These are phyloP conservation scores for Sylvicola cinctus DNA, from an alignment of 2,888 invertebrate species.

Conservation along the genomic window DNA sequence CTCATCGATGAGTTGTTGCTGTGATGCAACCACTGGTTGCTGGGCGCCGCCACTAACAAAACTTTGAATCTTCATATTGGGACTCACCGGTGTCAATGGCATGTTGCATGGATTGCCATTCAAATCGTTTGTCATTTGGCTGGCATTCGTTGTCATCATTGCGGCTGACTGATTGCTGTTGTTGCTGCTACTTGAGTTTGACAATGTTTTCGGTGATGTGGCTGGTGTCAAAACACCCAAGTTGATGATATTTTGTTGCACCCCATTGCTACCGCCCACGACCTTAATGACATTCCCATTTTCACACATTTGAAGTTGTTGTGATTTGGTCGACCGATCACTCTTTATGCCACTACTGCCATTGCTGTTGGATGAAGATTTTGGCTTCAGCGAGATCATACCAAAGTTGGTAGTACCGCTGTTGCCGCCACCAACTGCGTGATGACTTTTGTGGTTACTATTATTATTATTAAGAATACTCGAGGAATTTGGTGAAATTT, in stretches of 20 bases:
- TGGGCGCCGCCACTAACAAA: conserved; percentile 6
- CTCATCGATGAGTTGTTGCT: conserved; percentile 8
- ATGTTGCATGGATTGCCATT: conserved; percentile 13
- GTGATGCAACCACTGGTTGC: conserved; percentile 7
- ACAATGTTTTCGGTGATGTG: conserved; percentile 26
- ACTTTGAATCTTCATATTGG: conserved; percentile 17
- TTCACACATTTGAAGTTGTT: no score
- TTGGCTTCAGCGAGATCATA: no score
- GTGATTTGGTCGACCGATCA: no score
- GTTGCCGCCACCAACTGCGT: no score
- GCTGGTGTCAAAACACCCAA: conserved; percentile 30
- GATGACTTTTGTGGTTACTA: no score
- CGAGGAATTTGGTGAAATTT: no score
- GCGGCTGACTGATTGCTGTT: conserved; percentile 13
- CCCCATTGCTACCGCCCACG: conserved; percentile 7
- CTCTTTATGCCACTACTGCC: no score
- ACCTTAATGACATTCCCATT: no score
- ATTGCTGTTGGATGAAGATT: no score
- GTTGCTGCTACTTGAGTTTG: conserved; percentile 10
- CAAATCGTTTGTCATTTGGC: conserved; percentile 9
- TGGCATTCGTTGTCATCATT: conserved; percentile 10
- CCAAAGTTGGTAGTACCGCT: no score
- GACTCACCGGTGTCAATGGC: conserved; percentile 23
- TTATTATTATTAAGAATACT: no score
- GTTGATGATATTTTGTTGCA: conserved; percentile 25